A percentile compares a stretch with the other conserved stretches of the same genome.
Conservation (phyloP, 2,888 invertebrate species). For the Diadegma fenestrale region DNA sequence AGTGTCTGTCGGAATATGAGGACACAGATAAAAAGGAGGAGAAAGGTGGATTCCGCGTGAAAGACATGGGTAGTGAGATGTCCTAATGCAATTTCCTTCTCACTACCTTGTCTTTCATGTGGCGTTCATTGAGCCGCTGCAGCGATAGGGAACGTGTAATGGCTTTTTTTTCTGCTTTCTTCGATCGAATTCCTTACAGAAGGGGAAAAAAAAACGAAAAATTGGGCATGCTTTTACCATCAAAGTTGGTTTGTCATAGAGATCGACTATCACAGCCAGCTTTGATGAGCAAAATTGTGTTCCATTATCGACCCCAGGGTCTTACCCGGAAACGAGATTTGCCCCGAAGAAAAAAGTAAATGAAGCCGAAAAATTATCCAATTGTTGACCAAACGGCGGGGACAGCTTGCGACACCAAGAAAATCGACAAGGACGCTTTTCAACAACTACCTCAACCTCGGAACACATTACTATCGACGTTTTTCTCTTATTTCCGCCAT, state of each 20-base stretch:
- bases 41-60: constrained; percentile 88
- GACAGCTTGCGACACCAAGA: background rate
- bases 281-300: constrained; percentile 95
- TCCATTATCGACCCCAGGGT: constrained; percentile 76
- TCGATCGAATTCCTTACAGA: constrained; percentile 8
- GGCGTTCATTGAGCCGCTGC: constrained; percentile 85
- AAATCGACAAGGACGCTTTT: background rate
- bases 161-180: background rate
- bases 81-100: constrained; percentile 89
- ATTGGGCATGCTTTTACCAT: constrained; percentile 88
- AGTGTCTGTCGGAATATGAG: constrained; percentile 28
- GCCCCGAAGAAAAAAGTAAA: constrained; percentile 29
- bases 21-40: constrained; percentile 40
- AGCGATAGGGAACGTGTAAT: background rate
- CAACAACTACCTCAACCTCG: background rate
- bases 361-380: constrained; percentile 1
- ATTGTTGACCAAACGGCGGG: background rate
- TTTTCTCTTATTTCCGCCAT: constrained; percentile 84
- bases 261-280: constrained; percentile 96
- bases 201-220: constrained; percentile 31
- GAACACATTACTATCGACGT: constrained; percentile 13
- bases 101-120: constrained; percentile 99
- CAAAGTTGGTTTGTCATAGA: constrained; percentile 94
- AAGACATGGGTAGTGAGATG: constrained; percentile 99
- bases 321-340: constrained; percentile 58